Percentiles rank a stretch among this genome's conserved stretches.
Conservation (phyloP, 2,888 invertebrate genomes). For the Metacarcinus magister region DNA sequence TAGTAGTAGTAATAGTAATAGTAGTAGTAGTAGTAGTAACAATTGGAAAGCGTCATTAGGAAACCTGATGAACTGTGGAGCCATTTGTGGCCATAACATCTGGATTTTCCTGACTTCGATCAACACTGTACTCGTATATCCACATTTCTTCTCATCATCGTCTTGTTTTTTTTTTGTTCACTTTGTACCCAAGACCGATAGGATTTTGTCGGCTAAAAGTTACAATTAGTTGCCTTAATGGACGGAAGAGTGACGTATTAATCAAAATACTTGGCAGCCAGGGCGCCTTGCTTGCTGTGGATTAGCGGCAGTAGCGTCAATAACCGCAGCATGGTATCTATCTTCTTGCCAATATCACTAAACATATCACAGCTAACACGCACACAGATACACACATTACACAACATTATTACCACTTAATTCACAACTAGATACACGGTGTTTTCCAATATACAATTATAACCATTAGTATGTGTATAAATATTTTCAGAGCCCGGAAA, state of each 20-base stretch:
- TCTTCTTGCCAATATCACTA: not conserved
- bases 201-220: constrained; percentile 37
- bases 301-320: not conserved
- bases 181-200: constrained; percentile 20
- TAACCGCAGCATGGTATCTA: not conserved
- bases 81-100: not conserved
- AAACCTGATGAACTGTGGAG: constrained; percentile 22
- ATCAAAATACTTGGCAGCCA: not conserved
- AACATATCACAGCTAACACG: not conserved
- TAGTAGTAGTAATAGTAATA: not conserved
- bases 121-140: not conserved
- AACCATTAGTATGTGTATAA: not conserved
- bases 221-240: constrained; percentile 49
- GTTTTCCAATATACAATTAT: not conserved
- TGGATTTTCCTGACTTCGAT: constrained; percentile 32
- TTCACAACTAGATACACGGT: not conserved
- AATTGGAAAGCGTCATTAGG: not conserved
- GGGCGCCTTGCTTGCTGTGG: constrained; percentile 16
- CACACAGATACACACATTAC: not conserved
- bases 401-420: not conserved
- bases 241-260: constrained; percentile 46
- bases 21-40: constrained; percentile 16
- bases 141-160: constrained; percentile 6
- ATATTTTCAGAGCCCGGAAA: not conserved
- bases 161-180: not conserved